Evolutionary conservation across 2,113 vertebrate species (phyloP).

Genomic region (Oophaga pumilio): DNA sequence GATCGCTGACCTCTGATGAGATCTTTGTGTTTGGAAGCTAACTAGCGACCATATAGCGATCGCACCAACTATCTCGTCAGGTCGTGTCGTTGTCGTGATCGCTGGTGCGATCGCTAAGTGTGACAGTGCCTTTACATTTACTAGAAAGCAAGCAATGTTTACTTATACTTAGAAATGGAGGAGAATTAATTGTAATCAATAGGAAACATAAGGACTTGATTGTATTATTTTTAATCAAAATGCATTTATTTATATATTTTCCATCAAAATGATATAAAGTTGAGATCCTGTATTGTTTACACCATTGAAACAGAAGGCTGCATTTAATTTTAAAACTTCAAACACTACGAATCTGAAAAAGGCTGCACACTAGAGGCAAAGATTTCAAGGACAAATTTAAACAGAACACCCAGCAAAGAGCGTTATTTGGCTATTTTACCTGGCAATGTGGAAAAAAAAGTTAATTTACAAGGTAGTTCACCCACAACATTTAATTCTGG

Average conservation of each 20-base stretch:
- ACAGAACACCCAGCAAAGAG: slow-evolving; percentile 16
- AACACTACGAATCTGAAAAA: slow-evolving; percentile 1
- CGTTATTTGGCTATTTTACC: slow-evolving; percentile 51
- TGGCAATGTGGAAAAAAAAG: slow-evolving; percentile 44
- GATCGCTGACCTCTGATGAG: too few relatives aligned
- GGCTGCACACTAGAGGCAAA: not conserved
- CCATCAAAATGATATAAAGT: not conserved
- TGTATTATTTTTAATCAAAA: not conserved
- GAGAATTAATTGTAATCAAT: not conserved
- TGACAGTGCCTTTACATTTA: too few relatives aligned
- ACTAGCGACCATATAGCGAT: too few relatives aligned
- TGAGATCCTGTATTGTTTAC: not conserved
- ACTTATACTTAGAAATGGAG: too few relatives aligned
- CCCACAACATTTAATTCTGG: slow-evolving; percentile 54
- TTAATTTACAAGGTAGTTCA: slow-evolving; percentile 52
- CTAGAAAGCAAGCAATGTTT: too few relatives aligned
- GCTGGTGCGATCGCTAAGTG: too few relatives aligned
- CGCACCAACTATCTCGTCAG: too few relatives aligned
- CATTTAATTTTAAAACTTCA: slow-evolving; percentile 32
- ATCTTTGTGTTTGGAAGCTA: too few relatives aligned
- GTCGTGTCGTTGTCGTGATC: too few relatives aligned
- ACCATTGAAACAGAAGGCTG: not conserved
- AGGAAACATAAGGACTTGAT: not conserved
- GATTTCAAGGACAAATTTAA: slow-evolving; percentile 48
- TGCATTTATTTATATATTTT: not conserved